Conservation (phyloP, 2,797 vertebrate species). For the Scyliorhinus canicula region DNA sequence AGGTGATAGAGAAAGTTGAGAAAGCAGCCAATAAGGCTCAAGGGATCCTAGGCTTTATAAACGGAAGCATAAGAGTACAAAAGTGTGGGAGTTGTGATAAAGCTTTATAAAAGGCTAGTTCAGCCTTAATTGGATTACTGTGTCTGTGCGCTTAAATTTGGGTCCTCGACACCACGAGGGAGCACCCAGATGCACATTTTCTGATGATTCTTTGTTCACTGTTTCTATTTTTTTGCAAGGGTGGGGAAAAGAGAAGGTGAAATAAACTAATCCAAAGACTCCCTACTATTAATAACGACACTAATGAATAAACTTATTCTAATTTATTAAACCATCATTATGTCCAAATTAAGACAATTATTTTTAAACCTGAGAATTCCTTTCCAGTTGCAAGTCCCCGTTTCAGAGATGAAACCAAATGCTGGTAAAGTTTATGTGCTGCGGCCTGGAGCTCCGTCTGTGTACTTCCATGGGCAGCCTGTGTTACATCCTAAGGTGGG, state of each 20-base stretch:
- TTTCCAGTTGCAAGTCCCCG: conserved; percentile 58
- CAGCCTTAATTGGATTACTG: no score
- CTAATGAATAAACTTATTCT: background rate
- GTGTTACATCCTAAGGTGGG: conserved; percentile 57
- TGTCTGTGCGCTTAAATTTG: no score
- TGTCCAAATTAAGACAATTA: background rate
- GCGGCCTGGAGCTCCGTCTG: conserved; percentile 62
- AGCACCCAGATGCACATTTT: background rate
- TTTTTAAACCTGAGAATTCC: conserved; percentile 57
- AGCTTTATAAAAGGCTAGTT: no score
- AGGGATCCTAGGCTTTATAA: no score
- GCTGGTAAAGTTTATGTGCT: conserved; percentile 67
- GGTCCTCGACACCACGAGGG: no score
- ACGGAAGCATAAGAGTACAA: no score
- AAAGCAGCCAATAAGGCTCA: no score
- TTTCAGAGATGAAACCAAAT: conserved; percentile 64
- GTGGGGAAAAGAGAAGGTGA: background rate
- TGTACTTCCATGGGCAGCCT: conserved; percentile 56
- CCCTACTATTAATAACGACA: background rate
- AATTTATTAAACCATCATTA: background rate
- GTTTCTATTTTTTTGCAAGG: background rate
- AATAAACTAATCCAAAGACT: background rate
- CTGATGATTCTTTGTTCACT: background rate
- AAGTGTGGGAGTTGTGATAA: no score
- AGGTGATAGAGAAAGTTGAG: no score